Evolutionary conservation across 2,797 vertebrate species (phyloP), one percentile per base, ranked within the genome.

Genomic region (Rhynchotus rufescens): DNA sequence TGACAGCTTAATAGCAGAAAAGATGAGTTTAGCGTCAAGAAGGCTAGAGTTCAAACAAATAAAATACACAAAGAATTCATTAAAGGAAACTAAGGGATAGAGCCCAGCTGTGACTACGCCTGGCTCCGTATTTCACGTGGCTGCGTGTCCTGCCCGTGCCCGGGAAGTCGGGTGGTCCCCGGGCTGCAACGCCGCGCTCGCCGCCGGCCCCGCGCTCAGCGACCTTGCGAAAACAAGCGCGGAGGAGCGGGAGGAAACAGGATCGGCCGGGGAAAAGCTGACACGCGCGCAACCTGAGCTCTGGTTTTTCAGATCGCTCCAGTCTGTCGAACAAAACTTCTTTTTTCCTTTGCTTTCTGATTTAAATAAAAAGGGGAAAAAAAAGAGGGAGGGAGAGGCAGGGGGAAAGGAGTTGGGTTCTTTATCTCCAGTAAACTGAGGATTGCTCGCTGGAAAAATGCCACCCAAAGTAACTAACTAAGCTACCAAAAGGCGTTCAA

Each of bases 171-270:
- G 36, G 36, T 8, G 36, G 36, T 36, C 36, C 36, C 86, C 85
- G 36, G 7, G 1, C 80, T 92, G 88, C 76, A 91, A 90, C 69
- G 0, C 77, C 91, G 95, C 88, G 88, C 62, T 92, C 81, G 74
- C 82, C 87, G 88, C 94, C 83, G 92, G 92, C 94, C 15, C 87
- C 91, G 72, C 66, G 66, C 49, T 94, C 90, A 90, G 90, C 62
- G 90, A 91, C 76, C 95, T 96, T 85, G 94, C 60, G 84, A 73
- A 85, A 90, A 79, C 69, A 93, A 94, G 57, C 64, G 84, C 84
- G 51, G 93, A 49, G 4, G 49, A 67, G 86, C 84, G 64, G 72
- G 86, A 92, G 88, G 92, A 81, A 94, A 47, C 52, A 9, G 74
- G 36, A 40, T 26, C 49, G 1, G 91, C 4, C 12, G 17, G 67